A percentile compares a stretch with the other conserved stretches of the same genome.
Evolutionary conservation across 2,888 invertebrate species (phyloP).

Genomic region (Falcaria lacertinaria): DNA sequence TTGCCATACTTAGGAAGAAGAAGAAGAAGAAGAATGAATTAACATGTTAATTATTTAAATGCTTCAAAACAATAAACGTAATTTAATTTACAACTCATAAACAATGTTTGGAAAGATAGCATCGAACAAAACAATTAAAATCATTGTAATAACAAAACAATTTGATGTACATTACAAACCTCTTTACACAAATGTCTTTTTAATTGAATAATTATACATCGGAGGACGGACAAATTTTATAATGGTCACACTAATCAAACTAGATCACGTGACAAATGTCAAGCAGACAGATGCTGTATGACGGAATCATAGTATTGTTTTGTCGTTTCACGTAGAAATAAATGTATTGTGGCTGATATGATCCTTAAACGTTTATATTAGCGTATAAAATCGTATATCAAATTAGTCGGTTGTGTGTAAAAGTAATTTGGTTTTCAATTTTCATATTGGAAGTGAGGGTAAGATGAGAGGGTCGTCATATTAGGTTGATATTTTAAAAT

Average conservation of each 20-base stretch:
- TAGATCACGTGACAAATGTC: constrained; percentile 76
- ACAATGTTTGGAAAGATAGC: constrained; percentile 24
- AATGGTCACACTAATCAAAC: constrained; percentile 55
- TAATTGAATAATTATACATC: constrained; percentile 71
- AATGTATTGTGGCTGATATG: no score
- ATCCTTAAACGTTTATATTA: no score
- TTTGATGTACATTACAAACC: constrained; percentile 62
- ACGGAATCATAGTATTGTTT: constrained; percentile 5
- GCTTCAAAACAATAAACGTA: neutral
- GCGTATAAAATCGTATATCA: constrained; percentile 8
- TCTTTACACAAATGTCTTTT: constrained; percentile 68
- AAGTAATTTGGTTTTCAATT: constrained; percentile 4
- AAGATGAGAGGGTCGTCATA: constrained; percentile 37
- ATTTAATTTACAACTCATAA: constrained; percentile 7
- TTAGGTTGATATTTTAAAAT: constrained; percentile 45
- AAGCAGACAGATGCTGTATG: constrained; percentile 60
- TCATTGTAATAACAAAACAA: constrained; percentile 47
- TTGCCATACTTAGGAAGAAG: no score
- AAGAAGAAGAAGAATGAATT: no score
- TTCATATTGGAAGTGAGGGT: constrained; percentile 22
- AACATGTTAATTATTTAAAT: no score
- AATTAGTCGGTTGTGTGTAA: constrained; percentile 1
- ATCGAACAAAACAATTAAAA: constrained; percentile 34
- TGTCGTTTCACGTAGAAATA: neutral
- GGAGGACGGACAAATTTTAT: constrained; percentile 36